phyloP scores from a whole-genome alignment of 2,888 invertebrate genomes.

The Acleris cristana region DNA sequence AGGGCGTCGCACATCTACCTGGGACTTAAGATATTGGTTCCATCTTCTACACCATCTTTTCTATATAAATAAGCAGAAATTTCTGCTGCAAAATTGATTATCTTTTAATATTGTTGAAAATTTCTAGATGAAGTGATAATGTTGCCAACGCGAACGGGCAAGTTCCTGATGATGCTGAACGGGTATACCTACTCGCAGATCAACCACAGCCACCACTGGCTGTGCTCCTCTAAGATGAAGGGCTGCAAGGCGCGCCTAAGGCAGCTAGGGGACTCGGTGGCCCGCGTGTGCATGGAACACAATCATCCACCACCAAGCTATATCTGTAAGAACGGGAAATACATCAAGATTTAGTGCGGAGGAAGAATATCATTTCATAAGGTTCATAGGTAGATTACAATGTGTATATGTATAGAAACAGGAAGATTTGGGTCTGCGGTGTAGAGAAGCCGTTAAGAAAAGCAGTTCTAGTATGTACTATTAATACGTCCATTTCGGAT shows the following conservation, averaged over 20 bases:
- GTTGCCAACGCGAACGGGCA: slow-evolving; percentile 55
- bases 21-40: too few relatives aligned
- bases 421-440: too few relatives aligned
- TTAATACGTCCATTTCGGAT: too few relatives aligned
- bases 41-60: too few relatives aligned
- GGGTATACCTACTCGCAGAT: slow-evolving; percentile 57
- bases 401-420: too few relatives aligned
- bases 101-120: not conserved
- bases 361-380: too few relatives aligned
- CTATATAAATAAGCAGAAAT: too few relatives aligned
- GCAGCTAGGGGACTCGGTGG: slow-evolving; percentile 39
- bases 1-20: too few relatives aligned
- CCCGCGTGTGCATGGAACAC: slow-evolving; percentile 44
- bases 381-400: too few relatives aligned
- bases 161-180: slow-evolving; percentile 52
- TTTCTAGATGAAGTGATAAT: slow-evolving; percentile 41
- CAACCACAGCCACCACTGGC: slow-evolving; percentile 51
- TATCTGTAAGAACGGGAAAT: slow-evolving; percentile 42
- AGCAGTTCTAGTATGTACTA: too few relatives aligned
- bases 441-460: too few relatives aligned
- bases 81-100: too few relatives aligned
- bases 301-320: slow-evolving; percentile 47
- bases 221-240: slow-evolving; percentile 54
- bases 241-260: slow-evolving; percentile 48
- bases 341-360: slow-evolving; percentile 39